Percentiles rank a stretch among this genome's conserved stretches.
These are phyloP conservation scores for Drosophila longiperda DNA, from an alignment of 2,888 invertebrate genomes.

Conservation along the genomic window DNA sequence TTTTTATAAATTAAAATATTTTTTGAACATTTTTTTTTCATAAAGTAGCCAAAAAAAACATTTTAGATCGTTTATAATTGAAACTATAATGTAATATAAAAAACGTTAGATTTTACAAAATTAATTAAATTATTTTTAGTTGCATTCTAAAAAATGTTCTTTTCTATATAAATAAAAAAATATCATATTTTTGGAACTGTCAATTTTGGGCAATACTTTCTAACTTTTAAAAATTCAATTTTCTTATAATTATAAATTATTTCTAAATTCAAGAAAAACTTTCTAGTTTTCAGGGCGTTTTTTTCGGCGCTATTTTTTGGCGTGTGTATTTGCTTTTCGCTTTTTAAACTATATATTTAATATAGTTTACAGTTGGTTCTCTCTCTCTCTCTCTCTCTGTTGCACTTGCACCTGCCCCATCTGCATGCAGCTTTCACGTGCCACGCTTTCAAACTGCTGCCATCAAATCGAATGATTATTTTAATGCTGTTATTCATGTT, in stretches of 20 bases:
- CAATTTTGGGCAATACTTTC: neutral
- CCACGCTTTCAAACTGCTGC: conserved; percentile 38
- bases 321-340: neutral
- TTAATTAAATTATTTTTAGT: too few species aligned
- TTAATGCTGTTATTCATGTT: conserved; percentile 28
- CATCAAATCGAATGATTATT: conserved; percentile 31
- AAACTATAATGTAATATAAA: too few species aligned
- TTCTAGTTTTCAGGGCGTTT: neutral
- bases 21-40: too few species aligned
- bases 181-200: neutral
- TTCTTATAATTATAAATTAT: neutral
- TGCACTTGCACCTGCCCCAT: conserved; percentile 11
- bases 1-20: too few species aligned
- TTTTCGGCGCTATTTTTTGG: neutral
- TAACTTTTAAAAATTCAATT: neutral
- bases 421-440: conserved; percentile 33
- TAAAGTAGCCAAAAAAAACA: too few species aligned
- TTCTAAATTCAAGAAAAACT: neutral
- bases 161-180: neutral
- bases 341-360: neutral
- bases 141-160: too few species aligned
- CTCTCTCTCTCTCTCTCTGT: neutral
- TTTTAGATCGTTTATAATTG: too few species aligned
- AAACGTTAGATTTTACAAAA: too few species aligned
- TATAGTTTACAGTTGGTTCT: neutral